Base-by-base conservation (phyloP, 2,888 invertebrate genomes). In the Lochmaea crataegi region DNA sequence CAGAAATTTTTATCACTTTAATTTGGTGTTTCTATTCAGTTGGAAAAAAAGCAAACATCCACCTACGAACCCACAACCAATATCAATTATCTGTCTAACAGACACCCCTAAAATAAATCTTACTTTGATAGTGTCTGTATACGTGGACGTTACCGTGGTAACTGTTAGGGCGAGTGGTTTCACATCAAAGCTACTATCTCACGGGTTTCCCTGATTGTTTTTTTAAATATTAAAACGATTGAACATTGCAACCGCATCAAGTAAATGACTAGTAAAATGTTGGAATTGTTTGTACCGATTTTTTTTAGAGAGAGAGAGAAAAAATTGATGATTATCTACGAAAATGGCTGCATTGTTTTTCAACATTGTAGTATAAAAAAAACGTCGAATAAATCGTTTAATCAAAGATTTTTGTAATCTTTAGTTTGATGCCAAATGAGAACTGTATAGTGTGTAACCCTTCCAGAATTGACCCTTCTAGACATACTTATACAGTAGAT, bases 101-200 rank as follows among this genome's bases (percentile, higher is more conserved):
- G 63, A 32, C 68, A 68, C 69, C 69, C 69, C 41, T 63, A 26
- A 63, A 72, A 57, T 53, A 69, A 69, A 69, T 69, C 69, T 69
- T 63, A 22, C 63, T 63, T 53, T 63, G 69, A 38, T 69, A 69
- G 58, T 51, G 56, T 74, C 61, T 78, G 77, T 80, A 77, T 80
- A 79, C 76, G 77, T 78, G 74, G 74, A 73, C 73, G 78, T 78
- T 71, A 53, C 77, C 76, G 75, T 77, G 76, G 77, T 68, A 76
- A 80, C 80, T 65, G 12, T 61, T 56, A 63, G 60, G 67, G 66
- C 32, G 61, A 74, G 61, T 58, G 14, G 61, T 74, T 72, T 71
- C 74, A 74, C 74, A 72, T 74, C 76, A 61, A 70, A 68, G 56
- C 51, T 61, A 58, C 68, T 68, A 60, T 64, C 66, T 69, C 63